Evolutionary conservation across 2,888 invertebrate genomes (phyloP), one percentile per base, ranked within the genome.

Genomic region (Bombylius major): DNA sequence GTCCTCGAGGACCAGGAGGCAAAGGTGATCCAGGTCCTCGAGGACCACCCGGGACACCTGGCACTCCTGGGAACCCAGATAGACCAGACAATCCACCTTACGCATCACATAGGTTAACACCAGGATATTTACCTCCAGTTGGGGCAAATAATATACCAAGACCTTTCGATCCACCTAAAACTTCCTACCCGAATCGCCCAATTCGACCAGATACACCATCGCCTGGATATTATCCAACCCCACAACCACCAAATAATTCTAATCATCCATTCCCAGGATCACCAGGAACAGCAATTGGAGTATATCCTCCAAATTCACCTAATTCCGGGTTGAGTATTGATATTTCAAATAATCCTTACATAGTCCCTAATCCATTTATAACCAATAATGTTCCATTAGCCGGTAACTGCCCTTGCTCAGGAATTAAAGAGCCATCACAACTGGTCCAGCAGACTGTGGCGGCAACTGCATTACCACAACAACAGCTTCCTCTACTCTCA

Each of bases 301-400:
- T 74, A 59, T 78, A 79, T 51, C 78, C 81, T 50, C 75, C 78
- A 61, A 78, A 79, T 76, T 62, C 56, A 60, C 62, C 61, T 58
- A 63, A 62, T 53, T 59, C 64, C 62, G 65, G 64, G 61, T 63
- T 63, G 55, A 65, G 67, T 65, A 68, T 65, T 57, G 65, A 59
- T 52, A 59, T 53, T 53, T 51, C 47, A 44, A 49, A 51, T 45
- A 49, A 54, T 55, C 54, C 54, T 47, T 54, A 55, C 55, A 58
- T 58, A 47, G 79, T 82, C 62, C 80, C 82, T 4, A 80, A 79
- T 64, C 69, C 76, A 45, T 62, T 75, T 31, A 80, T 82, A 23
- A 66, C 82, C 51, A 80, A 81, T 6, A 77, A 82, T 63, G 81
- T 80, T 36, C 82, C 82, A 36, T 79, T 79, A 65, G 81, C 82